Conservation (phyloP, 2,113 vertebrate species). For the Peucedramus taeniatus region DNA sequence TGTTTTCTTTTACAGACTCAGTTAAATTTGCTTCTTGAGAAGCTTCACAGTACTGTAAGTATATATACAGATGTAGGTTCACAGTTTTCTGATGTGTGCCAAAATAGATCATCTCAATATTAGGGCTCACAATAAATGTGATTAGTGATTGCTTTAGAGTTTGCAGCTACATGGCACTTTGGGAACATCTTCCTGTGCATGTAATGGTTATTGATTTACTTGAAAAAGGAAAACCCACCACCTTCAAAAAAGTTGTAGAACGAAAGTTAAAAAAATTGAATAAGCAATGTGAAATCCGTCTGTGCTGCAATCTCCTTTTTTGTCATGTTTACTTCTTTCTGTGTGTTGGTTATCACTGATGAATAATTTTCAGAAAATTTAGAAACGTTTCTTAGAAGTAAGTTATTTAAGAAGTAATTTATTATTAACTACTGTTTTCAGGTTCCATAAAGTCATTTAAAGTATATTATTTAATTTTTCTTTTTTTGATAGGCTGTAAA, state of each 20-base stretch:
- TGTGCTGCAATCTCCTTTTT: neutral
- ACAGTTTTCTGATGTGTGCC: neutral
- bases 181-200: neutral
- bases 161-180: neutral
- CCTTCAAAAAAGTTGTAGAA: neutral
- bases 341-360: neutral
- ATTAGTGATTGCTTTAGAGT: neutral
- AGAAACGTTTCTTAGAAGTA: neutral
- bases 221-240: neutral
- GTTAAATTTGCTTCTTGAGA: constrained; percentile 94
- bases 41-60: constrained; percentile 96
- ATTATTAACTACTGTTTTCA: neutral
- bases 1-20: constrained; percentile 82
- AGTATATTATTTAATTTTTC: neutral
- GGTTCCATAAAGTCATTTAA: neutral
- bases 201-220: neutral
- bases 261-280: neutral
- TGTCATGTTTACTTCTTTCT: neutral
- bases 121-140: neutral
- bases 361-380: neutral
- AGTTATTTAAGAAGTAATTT: neutral
- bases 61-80: neutral
- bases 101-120: neutral
- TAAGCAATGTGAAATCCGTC: neutral
- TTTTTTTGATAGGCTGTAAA: neutral